Conservation (phyloP, 2,888 invertebrate species). For the Temnothorax ravouxi region DNA sequence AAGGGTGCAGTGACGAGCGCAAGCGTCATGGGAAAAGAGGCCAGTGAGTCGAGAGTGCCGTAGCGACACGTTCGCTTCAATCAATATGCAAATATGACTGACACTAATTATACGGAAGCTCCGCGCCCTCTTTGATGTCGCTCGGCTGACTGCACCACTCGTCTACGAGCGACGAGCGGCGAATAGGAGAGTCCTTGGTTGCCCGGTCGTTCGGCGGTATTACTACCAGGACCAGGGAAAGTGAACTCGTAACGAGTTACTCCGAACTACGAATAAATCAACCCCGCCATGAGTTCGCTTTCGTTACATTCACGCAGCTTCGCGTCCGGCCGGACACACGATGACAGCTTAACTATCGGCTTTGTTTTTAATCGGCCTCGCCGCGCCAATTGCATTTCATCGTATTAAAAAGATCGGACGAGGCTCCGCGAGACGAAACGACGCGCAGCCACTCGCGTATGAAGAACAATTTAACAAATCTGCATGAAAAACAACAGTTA, state of each 20-base stretch:
- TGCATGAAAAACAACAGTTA: not conserved
- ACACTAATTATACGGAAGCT: slow-evolving; percentile 86
- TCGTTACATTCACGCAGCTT: slow-evolving; percentile 71
- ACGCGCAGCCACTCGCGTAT: not conserved
- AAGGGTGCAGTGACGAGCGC: slow-evolving; percentile 59
- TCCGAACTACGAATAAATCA: slow-evolving; percentile 75
- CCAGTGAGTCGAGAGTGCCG: slow-evolving; percentile 80
- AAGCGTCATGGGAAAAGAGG: slow-evolving; percentile 77
- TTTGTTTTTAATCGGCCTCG: slow-evolving; percentile 46
- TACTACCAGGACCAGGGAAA: slow-evolving; percentile 72
- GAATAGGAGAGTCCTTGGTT: slow-evolving; percentile 72
- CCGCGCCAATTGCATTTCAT: slow-evolving; percentile 24
- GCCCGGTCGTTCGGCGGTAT: slow-evolving; percentile 68
- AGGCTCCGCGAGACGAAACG: not conserved
- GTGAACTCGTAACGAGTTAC: slow-evolving; percentile 76
- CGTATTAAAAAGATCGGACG: not conserved
- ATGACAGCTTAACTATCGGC: slow-evolving; percentile 55
- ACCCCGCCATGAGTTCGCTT: slow-evolving; percentile 73
- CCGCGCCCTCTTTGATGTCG: slow-evolving; percentile 84
- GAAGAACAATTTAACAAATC: slow-evolving; percentile 6
- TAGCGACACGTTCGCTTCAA: slow-evolving; percentile 82
- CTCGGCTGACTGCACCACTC: slow-evolving; percentile 76
- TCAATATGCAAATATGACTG: slow-evolving; percentile 86
- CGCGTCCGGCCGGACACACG: slow-evolving; percentile 33
- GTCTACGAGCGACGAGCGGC: slow-evolving; percentile 59